These are phyloP conservation scores for Mormyrops attenuatus DNA, from an alignment of 2,797 vertebrate genomes.

Conservation along the genomic window DNA sequence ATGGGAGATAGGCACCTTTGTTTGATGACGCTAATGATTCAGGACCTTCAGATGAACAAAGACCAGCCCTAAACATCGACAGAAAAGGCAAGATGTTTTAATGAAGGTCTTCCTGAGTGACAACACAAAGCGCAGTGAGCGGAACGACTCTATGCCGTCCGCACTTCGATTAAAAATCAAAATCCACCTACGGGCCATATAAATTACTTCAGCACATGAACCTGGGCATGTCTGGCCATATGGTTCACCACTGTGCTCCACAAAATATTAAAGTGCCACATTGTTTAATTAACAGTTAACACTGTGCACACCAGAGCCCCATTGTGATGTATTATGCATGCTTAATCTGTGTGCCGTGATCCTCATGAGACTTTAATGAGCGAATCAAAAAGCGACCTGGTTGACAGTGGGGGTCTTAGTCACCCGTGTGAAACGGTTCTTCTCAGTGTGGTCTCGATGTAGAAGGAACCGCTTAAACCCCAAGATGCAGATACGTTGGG, in stretches of 20 bases:
- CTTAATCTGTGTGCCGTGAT: neutral
- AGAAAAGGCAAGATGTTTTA: neutral
- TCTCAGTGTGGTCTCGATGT: neutral
- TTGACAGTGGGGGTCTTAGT: neutral
- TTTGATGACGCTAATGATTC: neutral
- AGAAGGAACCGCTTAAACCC: neutral
- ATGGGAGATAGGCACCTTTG: neutral
- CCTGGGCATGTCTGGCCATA: neutral
- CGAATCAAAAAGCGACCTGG: neutral
- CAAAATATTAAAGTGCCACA: neutral
- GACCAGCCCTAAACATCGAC: neutral
- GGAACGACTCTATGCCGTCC: neutral
- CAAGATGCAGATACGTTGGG: neutral
- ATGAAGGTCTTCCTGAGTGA: neutral
- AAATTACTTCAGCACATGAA: neutral
- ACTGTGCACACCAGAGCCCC: neutral
- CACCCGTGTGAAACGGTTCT: neutral
- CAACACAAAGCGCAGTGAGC: neutral
- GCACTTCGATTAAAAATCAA: neutral
- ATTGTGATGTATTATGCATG: conserved; percentile 2
- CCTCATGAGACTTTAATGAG: neutral
- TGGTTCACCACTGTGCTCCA: neutral
- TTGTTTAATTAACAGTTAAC: conserved; percentile 9
- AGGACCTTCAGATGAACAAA: neutral
- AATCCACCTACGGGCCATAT: neutral